Evolutionary conservation across 2,113 vertebrate species (phyloP).

Genomic region (Tiliqua scincoides): DNA sequence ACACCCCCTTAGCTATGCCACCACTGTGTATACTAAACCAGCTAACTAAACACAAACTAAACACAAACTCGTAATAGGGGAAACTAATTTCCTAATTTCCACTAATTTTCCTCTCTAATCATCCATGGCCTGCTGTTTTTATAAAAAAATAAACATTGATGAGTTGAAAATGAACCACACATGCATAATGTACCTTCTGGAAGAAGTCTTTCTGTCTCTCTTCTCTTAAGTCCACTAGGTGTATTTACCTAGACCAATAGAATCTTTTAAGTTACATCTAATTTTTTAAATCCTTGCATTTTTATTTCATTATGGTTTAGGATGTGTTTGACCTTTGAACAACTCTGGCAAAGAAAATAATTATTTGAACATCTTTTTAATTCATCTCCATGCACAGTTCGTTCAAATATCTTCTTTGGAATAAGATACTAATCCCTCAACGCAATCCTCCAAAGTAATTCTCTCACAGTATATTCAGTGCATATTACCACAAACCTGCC

Average conservation of each 20-base stretch:
- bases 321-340: neutral
- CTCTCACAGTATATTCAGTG: constrained; percentile 33
- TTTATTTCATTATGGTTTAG: neutral
- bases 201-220: neutral
- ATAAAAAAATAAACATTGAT: too few species aligned
- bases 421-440: constrained; percentile 30
- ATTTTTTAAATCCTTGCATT: neutral
- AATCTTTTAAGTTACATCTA: neutral
- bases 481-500: neutral
- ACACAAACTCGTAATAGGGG: neutral
- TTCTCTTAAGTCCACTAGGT: too few species aligned
- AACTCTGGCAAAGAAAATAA: neutral
- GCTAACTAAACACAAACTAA: neutral
- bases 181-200: neutral
- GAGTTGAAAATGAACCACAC: neutral
- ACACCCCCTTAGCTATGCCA: too few species aligned
- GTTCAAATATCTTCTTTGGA: constrained; percentile 40
- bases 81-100: neutral
- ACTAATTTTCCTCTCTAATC: neutral
- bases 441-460: constrained; percentile 38
- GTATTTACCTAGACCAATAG: neutral
- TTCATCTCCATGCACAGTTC: constrained; percentile 46
- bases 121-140: neutral
- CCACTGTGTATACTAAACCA: neutral
- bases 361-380: constrained; percentile 38